These are phyloP conservation scores for Trissolcus japonicus DNA, from an alignment of 2,888 invertebrate species.

Conservation along the genomic window DNA sequence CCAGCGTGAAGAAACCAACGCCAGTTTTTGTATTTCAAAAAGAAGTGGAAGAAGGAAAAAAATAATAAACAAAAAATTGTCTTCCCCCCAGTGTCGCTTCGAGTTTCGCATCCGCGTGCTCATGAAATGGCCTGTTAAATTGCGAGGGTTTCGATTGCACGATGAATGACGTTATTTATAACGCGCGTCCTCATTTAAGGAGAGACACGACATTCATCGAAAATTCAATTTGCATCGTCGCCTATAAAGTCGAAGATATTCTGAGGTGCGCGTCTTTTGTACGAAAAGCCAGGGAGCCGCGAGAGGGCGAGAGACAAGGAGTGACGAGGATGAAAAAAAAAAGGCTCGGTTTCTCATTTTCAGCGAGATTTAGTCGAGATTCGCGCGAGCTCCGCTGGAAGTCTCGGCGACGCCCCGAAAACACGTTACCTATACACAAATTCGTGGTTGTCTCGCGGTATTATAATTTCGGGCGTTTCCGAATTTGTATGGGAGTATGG, in stretches of 20 bases:
- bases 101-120: slow-evolving; percentile 6
- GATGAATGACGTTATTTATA: slow-evolving; percentile 37
- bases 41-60: no score
- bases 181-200: slow-evolving; percentile 26
- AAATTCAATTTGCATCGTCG: slow-evolving; percentile 52
- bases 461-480: slow-evolving; percentile 51
- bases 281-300: slow-evolving; percentile 23
- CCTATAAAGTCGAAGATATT: slow-evolving; percentile 49
- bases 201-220: slow-evolving; percentile 40
- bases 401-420: slow-evolving; percentile 28
- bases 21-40: slow-evolving; percentile 25
- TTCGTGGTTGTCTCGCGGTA: slow-evolving; percentile 24
- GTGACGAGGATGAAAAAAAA: slow-evolving; percentile 13
- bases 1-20: slow-evolving; percentile 5
- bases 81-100: background rate
- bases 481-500: slow-evolving; percentile 3
- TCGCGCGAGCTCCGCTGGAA: slow-evolving; percentile 32
- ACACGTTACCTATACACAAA: slow-evolving; percentile 28
- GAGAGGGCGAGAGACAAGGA: slow-evolving; percentile 3
- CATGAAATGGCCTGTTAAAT: slow-evolving; percentile 44
- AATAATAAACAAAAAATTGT: no score
- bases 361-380: slow-evolving; percentile 48
- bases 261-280: slow-evolving; percentile 27
- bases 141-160: slow-evolving; percentile 27
- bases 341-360: slow-evolving; percentile 49